These are phyloP conservation scores for Tetheella fluctuosa DNA, from an alignment of 2,888 invertebrate genomes.

Conservation along the genomic window DNA sequence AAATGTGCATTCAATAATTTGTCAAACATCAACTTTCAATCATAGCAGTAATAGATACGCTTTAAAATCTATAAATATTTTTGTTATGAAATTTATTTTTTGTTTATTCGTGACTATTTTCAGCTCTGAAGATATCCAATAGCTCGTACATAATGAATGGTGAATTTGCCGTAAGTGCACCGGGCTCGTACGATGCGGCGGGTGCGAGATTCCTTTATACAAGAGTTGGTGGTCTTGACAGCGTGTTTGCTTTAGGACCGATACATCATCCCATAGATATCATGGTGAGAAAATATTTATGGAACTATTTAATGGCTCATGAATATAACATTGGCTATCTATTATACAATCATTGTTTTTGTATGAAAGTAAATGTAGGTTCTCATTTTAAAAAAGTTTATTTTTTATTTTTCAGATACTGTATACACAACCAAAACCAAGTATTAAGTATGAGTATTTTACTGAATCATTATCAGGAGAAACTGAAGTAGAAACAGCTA, in stretches of 20 bases:
- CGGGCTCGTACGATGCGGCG: conserved; percentile 90
- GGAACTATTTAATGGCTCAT: conserved; percentile 5
- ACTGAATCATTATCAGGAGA: conserved; percentile 86
- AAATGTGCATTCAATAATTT: conserved; percentile 31
- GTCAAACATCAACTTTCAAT: conserved; percentile 21
- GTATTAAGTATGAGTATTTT: conserved; percentile 95
- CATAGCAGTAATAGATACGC: conserved; percentile 13
- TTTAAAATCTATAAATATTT: conserved; percentile 18
- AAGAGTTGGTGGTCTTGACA: conserved; percentile 89
- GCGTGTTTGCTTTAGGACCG: conserved; percentile 91
- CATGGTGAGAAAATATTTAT: conserved; percentile 83
- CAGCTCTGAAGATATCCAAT: conserved; percentile 90
- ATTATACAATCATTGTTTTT: not conserved
- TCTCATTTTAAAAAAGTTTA: not conserved
- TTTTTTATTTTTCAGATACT: conserved; percentile 85
- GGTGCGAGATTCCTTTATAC: conserved; percentile 92
- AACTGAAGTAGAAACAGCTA: conserved; percentile 58
- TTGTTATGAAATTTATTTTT: conserved; percentile 24
- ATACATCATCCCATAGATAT: conserved; percentile 90
- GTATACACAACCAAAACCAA: conserved; percentile 92
- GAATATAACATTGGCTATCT: not conserved
- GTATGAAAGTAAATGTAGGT: not conserved
- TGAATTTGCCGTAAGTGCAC: conserved; percentile 89
- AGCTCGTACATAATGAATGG: conserved; percentile 93
- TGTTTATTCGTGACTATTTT: conserved; percentile 40